Evolutionary conservation across 2,113 vertebrate genomes (phyloP), one percentile per base, ranked within the genome.

Genomic region (Isichthys henryi): DNA sequence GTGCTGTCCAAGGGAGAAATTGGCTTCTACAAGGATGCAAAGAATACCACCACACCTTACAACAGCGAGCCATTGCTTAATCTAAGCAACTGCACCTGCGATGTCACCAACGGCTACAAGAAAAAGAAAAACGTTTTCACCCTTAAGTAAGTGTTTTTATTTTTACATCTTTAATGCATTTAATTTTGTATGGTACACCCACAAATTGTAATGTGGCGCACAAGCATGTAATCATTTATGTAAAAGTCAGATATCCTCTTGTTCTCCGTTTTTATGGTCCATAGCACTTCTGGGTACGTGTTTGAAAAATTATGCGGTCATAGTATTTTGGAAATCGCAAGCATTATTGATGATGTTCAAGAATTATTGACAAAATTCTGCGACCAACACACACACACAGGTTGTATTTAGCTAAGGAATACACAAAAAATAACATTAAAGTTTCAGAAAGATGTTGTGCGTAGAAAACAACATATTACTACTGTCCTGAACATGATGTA

Each of bases 41-140:
- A 98, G 5, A 96, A 96, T 45, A 96, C 96, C 0, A 91, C 94
- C 7, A 93, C 95, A 88, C 94, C 97, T 1, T 98, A 98, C 52
- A 96, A 95, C 8, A 97, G 96, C 3, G 98, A 99, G 93, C 96
- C 97, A 0, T 93, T 96, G 87, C 95, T 98, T 90, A 97, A 90
- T 95, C 95, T 99, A 84, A 96, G 96, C 92, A 94, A 93, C 91
- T 96, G 97, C 93, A 92, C 95, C 93, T 95, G 96, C 21, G 97
- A 98, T 89, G 95, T 98, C 94, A 97, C 97, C 94, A 98, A 92
- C 17, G 97, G 97, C 91, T 99, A 98, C 96, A 98, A 98, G 95
- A 99, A 99, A 95, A 98, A 98, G 96, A 98, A 99, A 92, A 97
- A 98, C 2, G 97, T 99, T 93, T 98, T 99, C 94, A 99, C 97